Base-by-base conservation (phyloP, 2,113 vertebrate species). In the Lophius piscatorius region DNA sequence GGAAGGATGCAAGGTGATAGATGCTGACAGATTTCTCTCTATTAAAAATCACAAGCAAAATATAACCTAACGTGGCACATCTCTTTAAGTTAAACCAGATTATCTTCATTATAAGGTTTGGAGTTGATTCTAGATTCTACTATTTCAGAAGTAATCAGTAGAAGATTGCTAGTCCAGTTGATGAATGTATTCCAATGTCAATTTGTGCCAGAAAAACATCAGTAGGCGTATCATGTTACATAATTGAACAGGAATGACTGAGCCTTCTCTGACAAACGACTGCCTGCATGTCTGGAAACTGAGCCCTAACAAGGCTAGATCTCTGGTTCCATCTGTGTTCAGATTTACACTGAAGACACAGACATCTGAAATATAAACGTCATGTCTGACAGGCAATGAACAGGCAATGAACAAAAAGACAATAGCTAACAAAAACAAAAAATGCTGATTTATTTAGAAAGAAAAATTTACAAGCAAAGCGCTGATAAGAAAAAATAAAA, bases 301-400 rank as follows among this genome's bases (percentile, higher is more conserved):
- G 18, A 65, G 34, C 31, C 41, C 44, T 18, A 47, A 49, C 24
- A 22, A 67, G 29, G 46, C 4, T 36, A 41, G 63, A 17, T 14
- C 6, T 41, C 33, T 17, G 14, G 3, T 26, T 5, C 16, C 16
- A 60, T 9, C 12, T 6, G 1, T 10, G 29, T 12, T 26, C 18
- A 28, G 18, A 56, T 51, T 48, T 14, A 7, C 10, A 28, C 34
- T 41, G n/a, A 52, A 64, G 48, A 63, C 23, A 55, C 49, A 26
- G 16, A 13, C 17, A 17, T 55, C 61, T 61, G 41, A 3, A 24
- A 34, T 33, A 70, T 48, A 49, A 69, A 60, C 24, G 34, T 57
- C 36, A 67, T 51, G 62, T 34, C n/a, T n/a, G 36, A 86, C n/a
- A 77, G 66, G 78, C 80, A 81, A 80, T 47, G 4, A 82, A 71